A percentile compares a stretch with the other conserved stretches of the same genome.
Evolutionary conservation across 2,888 invertebrate genomes (phyloP).

Genomic region (Ophioninae sp.): DNA sequence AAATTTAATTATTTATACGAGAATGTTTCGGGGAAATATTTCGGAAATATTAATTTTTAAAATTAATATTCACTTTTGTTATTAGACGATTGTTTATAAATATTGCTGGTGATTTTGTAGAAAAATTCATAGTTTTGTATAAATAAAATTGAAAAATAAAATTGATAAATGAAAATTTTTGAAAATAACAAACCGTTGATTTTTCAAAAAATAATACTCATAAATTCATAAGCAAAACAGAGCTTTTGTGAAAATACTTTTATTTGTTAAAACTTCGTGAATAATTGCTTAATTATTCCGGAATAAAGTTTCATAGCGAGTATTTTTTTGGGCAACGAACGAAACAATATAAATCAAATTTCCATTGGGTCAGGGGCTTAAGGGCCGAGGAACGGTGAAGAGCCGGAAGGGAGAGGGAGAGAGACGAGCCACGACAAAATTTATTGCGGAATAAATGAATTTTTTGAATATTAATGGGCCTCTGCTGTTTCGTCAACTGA

Average conservation of each 20-base stretch:
- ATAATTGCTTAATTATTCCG: not conserved
- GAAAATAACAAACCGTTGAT: not conserved
- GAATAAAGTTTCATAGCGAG: not conserved
- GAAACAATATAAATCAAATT: slow-evolving; percentile 10
- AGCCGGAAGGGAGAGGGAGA: not conserved
- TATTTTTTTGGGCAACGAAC: not conserved
- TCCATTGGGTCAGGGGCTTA: not conserved
- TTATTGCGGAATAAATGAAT: slow-evolving; percentile 43
- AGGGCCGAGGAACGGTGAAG: not conserved
- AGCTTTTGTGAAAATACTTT: not conserved
- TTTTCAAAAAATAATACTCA: not conserved
- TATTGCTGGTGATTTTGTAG: too few species aligned
- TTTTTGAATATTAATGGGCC: slow-evolving; percentile 46
- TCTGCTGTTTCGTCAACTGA: slow-evolving; percentile 21
- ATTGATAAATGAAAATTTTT: too few species aligned
- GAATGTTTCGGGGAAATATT: not conserved
- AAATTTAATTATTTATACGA: not conserved
- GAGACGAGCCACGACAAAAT: slow-evolving; percentile 3
- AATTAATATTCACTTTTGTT: too few species aligned
- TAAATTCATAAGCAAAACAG: not conserved
- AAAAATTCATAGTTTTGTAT: too few species aligned
- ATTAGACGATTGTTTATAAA: too few species aligned
- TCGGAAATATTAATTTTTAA: too few species aligned
- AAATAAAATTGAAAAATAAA: too few species aligned
- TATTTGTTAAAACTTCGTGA: not conserved